Evolutionary conservation across 2,113 vertebrate genomes (phyloP).

Genomic region (Excalfactoria chinensis): DNA sequence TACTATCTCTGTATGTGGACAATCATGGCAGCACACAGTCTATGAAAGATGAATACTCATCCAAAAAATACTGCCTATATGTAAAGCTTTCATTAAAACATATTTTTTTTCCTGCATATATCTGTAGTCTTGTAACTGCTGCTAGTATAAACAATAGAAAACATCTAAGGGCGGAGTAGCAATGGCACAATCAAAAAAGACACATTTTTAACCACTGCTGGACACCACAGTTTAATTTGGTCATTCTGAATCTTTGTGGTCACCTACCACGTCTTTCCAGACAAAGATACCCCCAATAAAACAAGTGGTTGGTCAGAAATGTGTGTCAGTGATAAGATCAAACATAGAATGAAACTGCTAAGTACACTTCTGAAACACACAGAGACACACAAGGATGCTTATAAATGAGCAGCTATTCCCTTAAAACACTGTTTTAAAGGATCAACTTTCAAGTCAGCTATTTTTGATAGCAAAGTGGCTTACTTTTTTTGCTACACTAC

Average conservation of each 20-base stretch:
- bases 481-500: not conserved
- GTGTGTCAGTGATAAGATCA: not conserved
- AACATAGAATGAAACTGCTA: not conserved
- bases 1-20: not conserved
- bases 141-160: not conserved
- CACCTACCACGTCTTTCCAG: not conserved
- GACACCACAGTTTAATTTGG: not conserved
- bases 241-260: not conserved
- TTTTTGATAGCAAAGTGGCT: slow-evolving; percentile 13
- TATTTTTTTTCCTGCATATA: not conserved
- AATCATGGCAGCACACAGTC: not conserved
- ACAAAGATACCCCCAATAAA: not conserved
- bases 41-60: not conserved
- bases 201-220: not conserved
- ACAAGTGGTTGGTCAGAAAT: not conserved
- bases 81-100: not conserved
- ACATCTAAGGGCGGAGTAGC: not conserved
- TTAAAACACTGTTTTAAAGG: not conserved
- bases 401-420: not conserved
- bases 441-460: not conserved
- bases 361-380: not conserved
- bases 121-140: not conserved
- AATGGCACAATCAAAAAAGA: not conserved
- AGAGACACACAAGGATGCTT: accelerated
- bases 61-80: not conserved